Evolutionary conservation across 1,140 invertebrate genomes (phyloP).

Genomic region (Calliopsis andreniformis): DNA sequence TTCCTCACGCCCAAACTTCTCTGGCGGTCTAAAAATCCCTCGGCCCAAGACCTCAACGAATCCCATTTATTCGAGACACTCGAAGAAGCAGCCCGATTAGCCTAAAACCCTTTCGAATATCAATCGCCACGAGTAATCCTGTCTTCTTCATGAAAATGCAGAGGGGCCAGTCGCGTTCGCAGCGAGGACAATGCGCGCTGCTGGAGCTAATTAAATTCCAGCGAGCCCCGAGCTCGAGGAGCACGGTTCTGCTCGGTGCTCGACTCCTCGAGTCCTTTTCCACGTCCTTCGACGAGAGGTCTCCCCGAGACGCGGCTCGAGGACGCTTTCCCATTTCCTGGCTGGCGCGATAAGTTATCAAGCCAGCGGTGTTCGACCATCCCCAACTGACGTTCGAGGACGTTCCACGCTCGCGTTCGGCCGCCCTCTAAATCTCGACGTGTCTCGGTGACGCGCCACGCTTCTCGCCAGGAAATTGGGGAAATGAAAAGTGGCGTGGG

Average conservation of each 20-base stretch:
- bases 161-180: slow-evolving; percentile 31
- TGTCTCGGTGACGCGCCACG: slow-evolving; percentile 3
- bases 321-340: slow-evolving; percentile 31
- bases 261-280: slow-evolving; percentile 33
- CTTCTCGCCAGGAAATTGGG: slow-evolving; percentile 20
- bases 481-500: slow-evolving; percentile 25
- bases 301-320: slow-evolving; percentile 10
- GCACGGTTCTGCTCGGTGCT: too few relatives aligned
- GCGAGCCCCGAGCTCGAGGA: slow-evolving; percentile 28
- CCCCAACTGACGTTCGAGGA: slow-evolving; percentile 1
- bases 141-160: slow-evolving; percentile 58
- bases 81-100: background rate
- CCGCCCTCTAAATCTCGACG: slow-evolving; percentile 14
- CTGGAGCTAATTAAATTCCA: slow-evolving; percentile 58
- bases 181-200: slow-evolving; percentile 43
- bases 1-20: too few relatives aligned
- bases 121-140: slow-evolving; percentile 24
- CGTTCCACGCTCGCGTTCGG: background rate
- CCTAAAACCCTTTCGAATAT: slow-evolving; percentile 32
- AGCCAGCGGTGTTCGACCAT: background rate
- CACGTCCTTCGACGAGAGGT: too few relatives aligned
- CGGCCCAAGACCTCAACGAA: too few relatives aligned
- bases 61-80: background rate
- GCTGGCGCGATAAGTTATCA: slow-evolving; percentile 25
- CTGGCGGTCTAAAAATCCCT: too few relatives aligned